Conservation (phyloP, 2,113 vertebrate genomes). For the Lota lota region DNA sequence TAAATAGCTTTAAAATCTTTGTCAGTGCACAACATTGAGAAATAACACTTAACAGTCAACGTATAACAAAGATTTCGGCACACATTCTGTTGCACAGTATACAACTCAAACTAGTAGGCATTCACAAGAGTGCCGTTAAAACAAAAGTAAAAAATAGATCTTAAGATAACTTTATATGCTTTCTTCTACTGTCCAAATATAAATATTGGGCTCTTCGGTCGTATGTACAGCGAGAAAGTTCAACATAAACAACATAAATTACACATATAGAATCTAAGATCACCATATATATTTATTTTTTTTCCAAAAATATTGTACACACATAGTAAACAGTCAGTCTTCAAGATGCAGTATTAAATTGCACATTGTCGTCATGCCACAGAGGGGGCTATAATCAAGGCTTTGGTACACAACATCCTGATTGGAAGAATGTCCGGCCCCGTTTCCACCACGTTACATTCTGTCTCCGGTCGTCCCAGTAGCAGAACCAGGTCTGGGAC, state of each 20-base stretch:
- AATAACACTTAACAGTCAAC: conserved; percentile 73
- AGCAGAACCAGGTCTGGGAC: background rate
- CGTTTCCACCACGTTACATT: conserved; percentile 2
- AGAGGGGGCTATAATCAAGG: conserved; percentile 64
- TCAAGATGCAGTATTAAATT: conserved; percentile 68
- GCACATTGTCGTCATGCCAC: conserved; percentile 63
- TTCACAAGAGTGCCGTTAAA: conserved; percentile 49
- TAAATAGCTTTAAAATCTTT: conserved; percentile 62
- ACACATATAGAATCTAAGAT: conserved; percentile 64
- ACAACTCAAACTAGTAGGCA: conserved; percentile 43
- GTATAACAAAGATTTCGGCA: conserved; percentile 64
- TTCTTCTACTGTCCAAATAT: conserved; percentile 48
- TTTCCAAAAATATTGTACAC: conserved; percentile 61
- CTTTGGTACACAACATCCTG: conserved; percentile 76
- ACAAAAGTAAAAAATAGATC: conserved; percentile 73
- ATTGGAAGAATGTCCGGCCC: conserved; percentile 67
- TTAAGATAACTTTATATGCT: conserved; percentile 62
- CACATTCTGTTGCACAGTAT: conserved; percentile 60
- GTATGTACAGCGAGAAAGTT: conserved; percentile 68
- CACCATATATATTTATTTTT: conserved; percentile 22
- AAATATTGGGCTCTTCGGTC: conserved; percentile 64
- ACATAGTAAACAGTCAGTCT: conserved; percentile 73
- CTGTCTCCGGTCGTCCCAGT: background rate
- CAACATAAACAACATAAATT: conserved; percentile 53
- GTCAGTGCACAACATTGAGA: conserved; percentile 75